Percentiles rank a stretch among this genome's conserved stretches.
phyloP scores from a whole-genome alignment of 2,797 vertebrate species.

The Hoplostethus mediterraneus region DNA sequence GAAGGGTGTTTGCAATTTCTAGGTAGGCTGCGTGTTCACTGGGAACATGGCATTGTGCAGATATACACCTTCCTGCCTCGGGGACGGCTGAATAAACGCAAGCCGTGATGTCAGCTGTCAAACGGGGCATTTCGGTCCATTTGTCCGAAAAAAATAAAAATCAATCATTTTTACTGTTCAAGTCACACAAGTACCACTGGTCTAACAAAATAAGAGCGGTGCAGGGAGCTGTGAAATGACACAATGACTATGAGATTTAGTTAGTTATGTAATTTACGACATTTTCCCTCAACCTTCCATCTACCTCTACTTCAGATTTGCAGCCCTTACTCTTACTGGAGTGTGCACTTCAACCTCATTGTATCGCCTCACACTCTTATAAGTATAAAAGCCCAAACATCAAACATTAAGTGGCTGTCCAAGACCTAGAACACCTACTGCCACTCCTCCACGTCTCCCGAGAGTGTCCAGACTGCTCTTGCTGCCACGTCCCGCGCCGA shows the following conservation, averaged over 20 bases:
- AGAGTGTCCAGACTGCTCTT: conserved; percentile 44
- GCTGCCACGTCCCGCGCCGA: conserved; percentile 70
- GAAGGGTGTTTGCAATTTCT: conserved; percentile 1
- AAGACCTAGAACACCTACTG: conserved; percentile 12
- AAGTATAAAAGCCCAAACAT: neutral
- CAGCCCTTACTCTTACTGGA: too few relatives aligned
- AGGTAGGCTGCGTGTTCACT: neutral
- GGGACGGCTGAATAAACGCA: conserved; percentile 12
- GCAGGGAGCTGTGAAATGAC: conserved; percentile 22
- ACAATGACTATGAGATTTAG: too few relatives aligned
- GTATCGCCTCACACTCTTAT: too few relatives aligned
- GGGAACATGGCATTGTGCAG: neutral
- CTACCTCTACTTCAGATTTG: too few relatives aligned
- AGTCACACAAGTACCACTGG: conserved; percentile 54
- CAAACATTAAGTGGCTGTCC: neutral
- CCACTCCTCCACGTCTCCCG: conserved; percentile 34
- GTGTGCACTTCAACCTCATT: too few relatives aligned
- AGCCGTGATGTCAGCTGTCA: conserved; percentile 22
- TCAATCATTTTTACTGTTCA: too few relatives aligned
- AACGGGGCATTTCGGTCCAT: neutral
- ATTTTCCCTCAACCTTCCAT: too few relatives aligned
- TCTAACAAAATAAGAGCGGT: conserved; percentile 28
- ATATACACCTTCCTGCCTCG: neutral
- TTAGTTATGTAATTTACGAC: too few relatives aligned
- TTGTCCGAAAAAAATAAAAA: too few relatives aligned